Base-by-base conservation (phyloP, 2,888 invertebrate species). In the Caenorhabditis afra region DNA sequence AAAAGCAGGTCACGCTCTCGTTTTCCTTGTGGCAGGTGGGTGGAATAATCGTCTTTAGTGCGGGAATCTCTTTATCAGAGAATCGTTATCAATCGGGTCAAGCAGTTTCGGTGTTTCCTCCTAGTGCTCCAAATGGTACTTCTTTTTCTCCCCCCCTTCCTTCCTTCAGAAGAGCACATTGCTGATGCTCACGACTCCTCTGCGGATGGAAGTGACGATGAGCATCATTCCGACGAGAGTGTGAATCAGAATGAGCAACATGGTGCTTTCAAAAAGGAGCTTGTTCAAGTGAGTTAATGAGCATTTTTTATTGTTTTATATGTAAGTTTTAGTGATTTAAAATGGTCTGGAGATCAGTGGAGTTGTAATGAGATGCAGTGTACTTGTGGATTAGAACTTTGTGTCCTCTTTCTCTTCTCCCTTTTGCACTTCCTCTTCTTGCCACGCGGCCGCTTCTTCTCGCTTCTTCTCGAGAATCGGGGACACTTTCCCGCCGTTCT, bases 181-280 rank as follows among this genome's bases (percentile, higher is more conserved):
- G n/a, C n/a, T 62, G 2, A 44, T 35, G 0, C 47, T 47, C 0
- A 52, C 35, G 11, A 61, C 16, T 1, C 61, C 47, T 7, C 23
- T 16, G 20, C 61, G 53, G 18, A 35, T 39, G 39, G 61, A 70
- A 14, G 70, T 16, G 14, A 47, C 44, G 12, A 23, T 18, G 35
- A 70, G 47, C 18, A 53, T 52, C 22, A 55, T 62, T 5, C 61
- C 39, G 11, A 61, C 53, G 16, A 61, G 70, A 23, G 61, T 62
- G 23, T 70, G 70, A 61, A 70, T 70, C 1, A 70, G 55, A 22
- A 70, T 16, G 8, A 62, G 53, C n/a, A n/a, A n/a, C n/a, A n/a
- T n/a, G n/a, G n/a, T n/a, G n/a, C n/a, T n/a, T n/a, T n/a, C n/a
- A n/a, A n/a, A n/a, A n/a, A n/a, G n/a, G n/a, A n/a, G n/a, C n/a